Base-by-base conservation (phyloP, 23 tunicate species). In the Botrylloides violaceus region DNA sequence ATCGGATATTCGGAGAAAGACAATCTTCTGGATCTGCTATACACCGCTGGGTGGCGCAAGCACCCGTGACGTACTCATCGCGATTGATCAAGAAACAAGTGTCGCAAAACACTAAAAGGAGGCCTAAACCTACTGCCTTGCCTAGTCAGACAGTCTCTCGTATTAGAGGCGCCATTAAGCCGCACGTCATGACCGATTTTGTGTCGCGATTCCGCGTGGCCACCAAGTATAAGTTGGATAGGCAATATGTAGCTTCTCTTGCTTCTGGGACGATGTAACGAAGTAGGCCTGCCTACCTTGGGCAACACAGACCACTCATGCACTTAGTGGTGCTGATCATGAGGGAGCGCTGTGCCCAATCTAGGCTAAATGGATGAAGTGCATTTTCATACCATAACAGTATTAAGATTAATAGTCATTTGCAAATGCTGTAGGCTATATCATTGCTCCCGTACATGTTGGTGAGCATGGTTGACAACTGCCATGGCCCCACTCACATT, bases 31-130 rank as follows among this genome's bases (percentile, higher is more conserved):
- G 25, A 5, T 37, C 56, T 0, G 7, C 57, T 0, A 37, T 43
- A 4, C 56, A 9, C 0, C 74, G 74, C 5, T 68, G 74, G 74
- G 74, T 68, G 56, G 74, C 74, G 37, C 58, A 68, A 43, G 74
- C 74, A 19, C 74, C 74, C 1, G 29, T 43, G 23, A 39, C 57
- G 23, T 68, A 37, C 57, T 32, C 74, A 19, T 68, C 74, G 37
- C 2, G 74, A 19, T n/a, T 36, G 12, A 68, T 68, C 29, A 68
- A 37, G 58, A 26, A 30, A 19, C 74, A 68, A 30, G 74, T 68
- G 58, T 36, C 74, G 2, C 56, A 43, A 37, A 68, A 43, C 37
- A 20, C 23, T 5, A 68, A 68, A 43, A 30, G 37, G 9, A 3
- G 49, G 49, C 36, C 58, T 4, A 68, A 43, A 43, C 6, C 74